Base-by-base conservation (phyloP, 2,797 vertebrate species). In the Hybognathus amarus region DNA sequence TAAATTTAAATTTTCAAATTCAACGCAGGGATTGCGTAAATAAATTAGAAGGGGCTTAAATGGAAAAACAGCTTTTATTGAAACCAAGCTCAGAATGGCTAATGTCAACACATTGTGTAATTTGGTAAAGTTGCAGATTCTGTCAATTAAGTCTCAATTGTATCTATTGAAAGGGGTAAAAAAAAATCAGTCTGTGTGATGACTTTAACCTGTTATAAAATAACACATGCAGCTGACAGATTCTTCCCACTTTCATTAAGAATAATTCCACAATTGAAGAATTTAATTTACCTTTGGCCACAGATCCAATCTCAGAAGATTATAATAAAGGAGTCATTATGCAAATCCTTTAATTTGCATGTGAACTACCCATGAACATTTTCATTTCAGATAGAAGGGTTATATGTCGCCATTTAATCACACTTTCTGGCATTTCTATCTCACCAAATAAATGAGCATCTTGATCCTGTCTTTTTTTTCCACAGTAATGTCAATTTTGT, bases 301-400 rank as follows among this genome's bases (percentile, higher is more conserved):
- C 81, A 83, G 75, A 45, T 79, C 84, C 66, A 71, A 74, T 77
- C 83, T 77, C 76, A 18, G 81, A 73, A 77, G 50, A 84, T 50
- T 78, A 82, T 64, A 76, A 84, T 82, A 67, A 87, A 81, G 75
- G 30, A 84, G 52, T 70, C 77, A 84, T 87, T 87, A 87, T 87
- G 88, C 80, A 83, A 84, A 89, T 87, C 33, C 20, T 82, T 85
- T 80, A 47, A 54, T 83, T 82, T 63, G 78, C 66, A 83, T 73
- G 64, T 79, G 83, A 86, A 81, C 88, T 64, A 45, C 38, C 8
- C 42, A 13, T 73, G 85, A 85, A 87, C 83, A 80, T 61, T 86
- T 84, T 77, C 82, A 79, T 69, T 64, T 66, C 80, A 68, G 74
- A 70, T 45, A 18, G 63, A 59, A 67, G 77, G 75, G 52, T 80